A percentile compares a stretch with the other conserved stretches of the same genome.
Evolutionary conservation across 2,888 invertebrate genomes (phyloP).

Genomic region (Schizaphis graminum): DNA sequence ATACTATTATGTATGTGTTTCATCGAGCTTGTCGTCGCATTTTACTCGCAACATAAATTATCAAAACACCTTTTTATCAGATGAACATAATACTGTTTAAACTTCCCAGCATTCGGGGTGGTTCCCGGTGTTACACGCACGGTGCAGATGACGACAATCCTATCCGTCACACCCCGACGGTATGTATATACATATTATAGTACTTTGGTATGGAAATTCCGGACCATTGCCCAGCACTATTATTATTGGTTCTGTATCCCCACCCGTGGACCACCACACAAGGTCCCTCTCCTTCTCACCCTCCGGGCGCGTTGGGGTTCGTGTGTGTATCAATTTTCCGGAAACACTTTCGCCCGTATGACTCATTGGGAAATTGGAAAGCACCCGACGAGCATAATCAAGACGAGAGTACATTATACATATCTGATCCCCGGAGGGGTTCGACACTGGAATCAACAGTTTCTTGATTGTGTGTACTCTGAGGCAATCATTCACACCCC

Average conservation of each 20-base stretch:
- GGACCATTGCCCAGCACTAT: slow-evolving; percentile 62
- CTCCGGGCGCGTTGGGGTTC: slow-evolving; percentile 40
- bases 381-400: slow-evolving; percentile 53
- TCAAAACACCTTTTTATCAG: slow-evolving; percentile 49
- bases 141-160: slow-evolving; percentile 50
- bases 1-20: neutral
- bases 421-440: slow-evolving; percentile 62
- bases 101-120: neutral
- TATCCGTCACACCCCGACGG: slow-evolving; percentile 59
- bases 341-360: slow-evolving; percentile 58
- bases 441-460: slow-evolving; percentile 54
- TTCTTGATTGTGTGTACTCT: slow-evolving; percentile 48
- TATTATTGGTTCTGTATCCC: slow-evolving; percentile 53
- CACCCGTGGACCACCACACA: neutral
- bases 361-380: slow-evolving; percentile 64
- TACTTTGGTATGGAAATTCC: slow-evolving; percentile 60
- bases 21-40: neutral
- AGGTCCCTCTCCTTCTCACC: slow-evolving; percentile 22
- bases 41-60: slow-evolving; percentile 13
- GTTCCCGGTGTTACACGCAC: neutral
- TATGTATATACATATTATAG: neutral
- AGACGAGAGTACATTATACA: slow-evolving; percentile 62
- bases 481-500: slow-evolving; percentile 65
- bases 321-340: slow-evolving; percentile 62
- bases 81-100: slow-evolving; percentile 37